These are phyloP conservation scores for Crematogaster levior DNA, from an alignment of 2,888 invertebrate genomes.

Conservation along the genomic window DNA sequence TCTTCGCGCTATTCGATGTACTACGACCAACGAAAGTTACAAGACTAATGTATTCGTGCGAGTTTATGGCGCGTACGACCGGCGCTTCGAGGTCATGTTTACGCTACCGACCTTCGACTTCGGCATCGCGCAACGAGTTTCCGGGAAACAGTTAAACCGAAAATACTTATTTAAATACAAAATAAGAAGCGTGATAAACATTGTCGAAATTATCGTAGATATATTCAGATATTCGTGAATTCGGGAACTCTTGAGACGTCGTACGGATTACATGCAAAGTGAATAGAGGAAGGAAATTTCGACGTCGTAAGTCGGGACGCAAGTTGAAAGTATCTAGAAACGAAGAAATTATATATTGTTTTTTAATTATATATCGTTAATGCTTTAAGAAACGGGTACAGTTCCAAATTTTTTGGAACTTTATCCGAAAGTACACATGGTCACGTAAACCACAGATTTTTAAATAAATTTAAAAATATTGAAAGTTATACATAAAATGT, in stretches of 20 bases:
- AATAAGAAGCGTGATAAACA: background rate
- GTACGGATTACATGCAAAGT: background rate
- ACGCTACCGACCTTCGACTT: no score
- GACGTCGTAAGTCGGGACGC: background rate
- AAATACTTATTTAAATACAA: background rate
- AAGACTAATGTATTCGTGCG: background rate
- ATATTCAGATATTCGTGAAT: no score
- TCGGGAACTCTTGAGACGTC: no score
- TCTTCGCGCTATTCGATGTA: no score
- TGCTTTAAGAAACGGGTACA: background rate
- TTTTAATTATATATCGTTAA: background rate
- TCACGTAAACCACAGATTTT: background rate
- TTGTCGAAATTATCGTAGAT: background rate
- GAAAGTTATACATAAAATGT: background rate
- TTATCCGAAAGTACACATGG: no score
- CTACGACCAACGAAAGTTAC: background rate
- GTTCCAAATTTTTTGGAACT: no score
- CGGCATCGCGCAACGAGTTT: background rate
- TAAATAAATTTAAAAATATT: background rate
- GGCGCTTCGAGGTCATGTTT: background rate
- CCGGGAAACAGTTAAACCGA: background rate
- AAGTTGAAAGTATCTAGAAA: background rate
- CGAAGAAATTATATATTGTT: background rate
- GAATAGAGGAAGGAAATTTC: background rate
- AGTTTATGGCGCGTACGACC: background rate